These are phyloP conservation scores for Caenorhabditis angaria DNA, from an alignment of 2,888 invertebrate species.

Conservation along the genomic window DNA sequence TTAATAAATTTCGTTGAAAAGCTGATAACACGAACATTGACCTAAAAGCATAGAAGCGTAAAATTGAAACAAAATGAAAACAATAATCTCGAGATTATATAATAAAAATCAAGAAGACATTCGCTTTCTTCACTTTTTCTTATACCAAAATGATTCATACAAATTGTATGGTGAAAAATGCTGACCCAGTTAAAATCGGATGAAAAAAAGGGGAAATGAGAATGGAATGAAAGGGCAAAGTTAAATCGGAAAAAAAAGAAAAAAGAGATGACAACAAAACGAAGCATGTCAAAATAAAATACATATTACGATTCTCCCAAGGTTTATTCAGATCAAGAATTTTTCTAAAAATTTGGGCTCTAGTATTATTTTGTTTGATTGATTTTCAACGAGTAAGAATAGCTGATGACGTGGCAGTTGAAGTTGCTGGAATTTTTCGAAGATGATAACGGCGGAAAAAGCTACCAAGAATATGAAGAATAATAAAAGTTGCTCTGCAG, in stretches of 20 bases:
- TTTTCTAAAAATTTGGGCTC: neutral
- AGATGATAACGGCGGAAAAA: constrained; percentile 45
- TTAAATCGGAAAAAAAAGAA: neutral
- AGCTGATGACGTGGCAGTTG: neutral
- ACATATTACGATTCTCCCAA: too few species aligned
- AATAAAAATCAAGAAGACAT: neutral
- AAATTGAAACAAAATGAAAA: neutral
- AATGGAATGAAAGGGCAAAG: neutral
- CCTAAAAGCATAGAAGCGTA: neutral
- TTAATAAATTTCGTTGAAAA: neutral
- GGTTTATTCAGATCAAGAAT: neutral
- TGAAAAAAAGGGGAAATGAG: neutral
- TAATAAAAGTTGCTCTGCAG: constrained; percentile 49
- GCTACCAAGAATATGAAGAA: constrained; percentile 45
- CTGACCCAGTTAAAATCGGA: constrained; percentile 4
- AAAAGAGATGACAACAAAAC: too few species aligned
- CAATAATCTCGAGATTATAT: neutral
- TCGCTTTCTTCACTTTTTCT: too few species aligned
- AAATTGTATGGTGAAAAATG: neutral
- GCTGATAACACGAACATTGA: neutral
- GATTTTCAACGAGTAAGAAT: neutral
- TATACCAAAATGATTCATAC: constrained; percentile 1
- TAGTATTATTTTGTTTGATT: neutral
- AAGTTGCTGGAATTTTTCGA: constrained; percentile 25
- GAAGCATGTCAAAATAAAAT: neutral